Base-by-base conservation (phyloP, 2,888 invertebrate species). In the Asteroscopus sphinx region DNA sequence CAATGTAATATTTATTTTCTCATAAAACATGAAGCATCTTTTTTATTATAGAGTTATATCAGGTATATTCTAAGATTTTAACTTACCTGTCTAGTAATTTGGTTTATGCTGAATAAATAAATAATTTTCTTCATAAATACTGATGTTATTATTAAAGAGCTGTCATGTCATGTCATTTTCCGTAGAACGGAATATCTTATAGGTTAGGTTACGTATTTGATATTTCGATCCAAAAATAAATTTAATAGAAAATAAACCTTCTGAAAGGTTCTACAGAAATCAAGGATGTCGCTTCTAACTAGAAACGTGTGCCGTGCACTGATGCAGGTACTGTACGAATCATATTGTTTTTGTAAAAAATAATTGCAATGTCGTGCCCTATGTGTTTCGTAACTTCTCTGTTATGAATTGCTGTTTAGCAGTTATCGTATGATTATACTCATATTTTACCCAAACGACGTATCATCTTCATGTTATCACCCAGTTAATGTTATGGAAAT, bases 231-330 rank as follows among this genome's bases (percentile, higher is more conserved):
- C 83, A 83, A 87, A 92, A 90, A 88, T 91, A 90, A 79, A 73
- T 86, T 83, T 77, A 9, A 48, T 52, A 64, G 75, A 72, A 79
- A 82, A 79, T 5, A 79, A 87, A 74, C 80, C 82, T 85, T 86
- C 81, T 77, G 73, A 67, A 71, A 80, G 79, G 74, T 77, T 79
- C 80, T 30, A 11, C 1, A 21, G 6, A 57, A 46, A 74, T 54
- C 33, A 48, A 87, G 49, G 33, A 94, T 94, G 94, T 92, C 93
- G 55, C 77, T 92, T 48, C 88, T 94, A 55, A 86, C 86, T 76
- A 91, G 93, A 77, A 92, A 90, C 72, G 75, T 92, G 71, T 86
- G 89, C 69, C 89, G 93, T 64, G 83, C 88, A 54, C 73, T 94
- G 37, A 77, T 88, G 48, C 94, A 94, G 93, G 94, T 94, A 88